These are phyloP conservation scores for Lerista edwardsae DNA, from an alignment of 2,797 vertebrate genomes.

Conservation along the genomic window DNA sequence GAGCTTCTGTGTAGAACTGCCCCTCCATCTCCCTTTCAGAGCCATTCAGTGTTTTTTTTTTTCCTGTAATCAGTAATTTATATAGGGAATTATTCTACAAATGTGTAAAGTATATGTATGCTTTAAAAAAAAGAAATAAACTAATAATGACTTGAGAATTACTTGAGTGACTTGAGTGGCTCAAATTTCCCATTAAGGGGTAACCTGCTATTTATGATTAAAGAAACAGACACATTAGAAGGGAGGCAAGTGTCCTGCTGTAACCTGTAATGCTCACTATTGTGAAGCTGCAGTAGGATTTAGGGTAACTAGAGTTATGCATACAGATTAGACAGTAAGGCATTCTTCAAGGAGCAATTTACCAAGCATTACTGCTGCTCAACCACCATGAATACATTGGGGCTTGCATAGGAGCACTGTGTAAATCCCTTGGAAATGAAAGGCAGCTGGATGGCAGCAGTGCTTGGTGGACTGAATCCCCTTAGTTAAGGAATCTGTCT, in stretches of 20 bases:
- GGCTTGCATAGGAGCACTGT: neutral
- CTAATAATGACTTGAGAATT: constrained; percentile 54
- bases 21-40: too few relatives aligned
- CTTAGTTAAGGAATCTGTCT: neutral
- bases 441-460: neutral
- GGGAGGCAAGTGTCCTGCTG: neutral
- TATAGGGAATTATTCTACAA: constrained; percentile 22
- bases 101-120: neutral
- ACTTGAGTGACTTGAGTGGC: too few relatives aligned
- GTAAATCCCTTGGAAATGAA: neutral
- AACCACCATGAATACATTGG: neutral
- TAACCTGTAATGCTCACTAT: neutral
- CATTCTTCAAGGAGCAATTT: neutral
- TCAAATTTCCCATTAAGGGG: neutral
- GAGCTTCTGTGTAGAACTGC: too few relatives aligned
- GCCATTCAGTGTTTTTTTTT: neutral
- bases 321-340: neutral
- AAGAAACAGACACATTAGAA: neutral
- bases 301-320: constrained; percentile 5
- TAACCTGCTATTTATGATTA: neutral
- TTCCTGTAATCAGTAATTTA: constrained; percentile 10
- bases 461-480: neutral
- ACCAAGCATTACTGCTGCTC: neutral
- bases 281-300: neutral
- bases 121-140: constrained; percentile 3